Conservation (phyloP, 2,888 invertebrate genomes). For the Panopea generosa region DNA sequence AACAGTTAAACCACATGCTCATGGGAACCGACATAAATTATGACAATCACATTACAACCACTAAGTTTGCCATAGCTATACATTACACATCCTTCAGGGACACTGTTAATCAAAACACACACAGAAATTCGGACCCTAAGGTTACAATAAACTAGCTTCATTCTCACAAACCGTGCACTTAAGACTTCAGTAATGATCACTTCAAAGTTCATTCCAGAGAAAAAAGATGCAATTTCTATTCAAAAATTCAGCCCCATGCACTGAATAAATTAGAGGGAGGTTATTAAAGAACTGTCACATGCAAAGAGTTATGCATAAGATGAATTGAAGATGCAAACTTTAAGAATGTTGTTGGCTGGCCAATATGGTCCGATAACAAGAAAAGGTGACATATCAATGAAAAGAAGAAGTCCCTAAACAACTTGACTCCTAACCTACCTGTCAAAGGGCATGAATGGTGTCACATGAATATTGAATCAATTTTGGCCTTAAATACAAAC, state of each 20-base stretch:
- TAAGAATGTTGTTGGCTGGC: no score
- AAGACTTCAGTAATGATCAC: not conserved
- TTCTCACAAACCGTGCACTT: no score
- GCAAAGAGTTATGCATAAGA: slow-evolving; percentile 5
- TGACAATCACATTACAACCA: not conserved
- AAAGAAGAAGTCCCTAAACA: no score
- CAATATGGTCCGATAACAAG: no score
- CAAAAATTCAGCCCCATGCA: not conserved
- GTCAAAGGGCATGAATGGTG: no score
- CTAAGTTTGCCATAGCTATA: not conserved
- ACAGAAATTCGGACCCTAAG: not conserved
- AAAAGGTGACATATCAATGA: no score
- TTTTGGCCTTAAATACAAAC: no score
- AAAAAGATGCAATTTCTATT: slow-evolving; percentile 11
- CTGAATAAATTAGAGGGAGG: not conserved
- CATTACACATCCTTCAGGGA: not conserved
- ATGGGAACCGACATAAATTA: slow-evolving; percentile 26
- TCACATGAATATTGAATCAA: no score
- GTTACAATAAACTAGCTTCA: no score
- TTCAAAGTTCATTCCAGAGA: not conserved
- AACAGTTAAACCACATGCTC: slow-evolving; percentile 13
- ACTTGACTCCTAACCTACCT: no score
- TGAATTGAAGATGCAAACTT: no score
- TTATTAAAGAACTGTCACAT: slow-evolving; percentile 6
- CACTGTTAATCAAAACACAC: slow-evolving; percentile 4